Evolutionary conservation across 2,888 invertebrate genomes (phyloP), one percentile per base, ranked within the genome.

Genomic region (Subacronicta megacephala): DNA sequence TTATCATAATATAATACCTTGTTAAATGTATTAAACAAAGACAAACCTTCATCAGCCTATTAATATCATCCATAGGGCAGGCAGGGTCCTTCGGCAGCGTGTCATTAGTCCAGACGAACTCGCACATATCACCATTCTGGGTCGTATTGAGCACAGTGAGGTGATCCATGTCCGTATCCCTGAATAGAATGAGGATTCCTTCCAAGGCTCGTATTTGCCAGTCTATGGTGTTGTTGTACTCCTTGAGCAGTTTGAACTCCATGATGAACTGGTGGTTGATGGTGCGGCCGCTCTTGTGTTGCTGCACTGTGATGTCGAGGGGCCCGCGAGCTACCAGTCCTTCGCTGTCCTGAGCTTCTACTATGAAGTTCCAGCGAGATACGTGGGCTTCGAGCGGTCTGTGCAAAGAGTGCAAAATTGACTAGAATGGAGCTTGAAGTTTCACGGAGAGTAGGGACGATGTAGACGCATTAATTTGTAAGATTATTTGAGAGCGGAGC

Each of bases 31-130:
- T 13, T 23, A 15, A 31, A 6, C 12, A 13, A 3, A 18, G 31
- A 64, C 89, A 85, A 81, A 96, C 97, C 92, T 95, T 95, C 88
- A 95, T 95, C 33, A 98, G 87, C 69, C 95, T 90, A 46, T 95
- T 95, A 23, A 98, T 96, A 77, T 97, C 96, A 47, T 95, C 95
- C 74, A 95, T 96, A 0, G 98, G 98, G 75, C 98, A 99, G 40
- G 95, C 95, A 0, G 91, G 87, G 75, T 96, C 96, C 44, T 96
- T 96, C 0, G 97, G 96, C 72, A 98, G 85, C 7, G 97, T 97
- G 72, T 98, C 98, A 82, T 99, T 99, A 15, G 98, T 97, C 97
- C 97, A 98, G 26, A 96, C 96, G 84, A 95, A 97, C 75, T 96
- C 96, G 72, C 95, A 96, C 80, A 95, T 95, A 80, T 95, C 95